Conservation (phyloP, 2,113 vertebrate species). For the Nothobranchius kuhntae region DNA sequence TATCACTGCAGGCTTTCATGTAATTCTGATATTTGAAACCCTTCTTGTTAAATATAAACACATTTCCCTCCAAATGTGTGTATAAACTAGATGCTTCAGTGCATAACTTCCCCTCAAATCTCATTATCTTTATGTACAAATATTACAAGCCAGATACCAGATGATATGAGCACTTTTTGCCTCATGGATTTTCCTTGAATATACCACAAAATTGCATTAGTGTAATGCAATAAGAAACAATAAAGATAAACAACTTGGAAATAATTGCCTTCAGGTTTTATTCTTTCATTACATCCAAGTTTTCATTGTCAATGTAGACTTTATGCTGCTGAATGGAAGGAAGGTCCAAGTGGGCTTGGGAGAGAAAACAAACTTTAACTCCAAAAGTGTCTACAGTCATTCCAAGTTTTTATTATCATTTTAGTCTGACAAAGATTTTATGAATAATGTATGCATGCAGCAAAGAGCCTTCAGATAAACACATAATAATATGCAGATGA, state of each 20-base stretch:
- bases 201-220: constrained; percentile 4
- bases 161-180: not conserved
- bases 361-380: constrained; percentile 12
- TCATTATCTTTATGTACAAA: not conserved
- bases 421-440: constrained; percentile 41
- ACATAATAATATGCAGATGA: constrained; percentile 52
- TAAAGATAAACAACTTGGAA: constrained; percentile 5
- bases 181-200: not conserved
- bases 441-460: constrained; percentile 62
- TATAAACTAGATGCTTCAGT: not conserved
- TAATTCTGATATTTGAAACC: not conserved
- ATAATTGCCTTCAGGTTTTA: not conserved
- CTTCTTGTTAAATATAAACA: not conserved
- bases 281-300: not conserved
- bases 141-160: not conserved
- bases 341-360: not conserved
- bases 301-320: not conserved
- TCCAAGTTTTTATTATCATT: constrained; percentile 48
- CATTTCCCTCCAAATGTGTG: not conserved
- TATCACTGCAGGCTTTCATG: not conserved
- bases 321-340: not conserved
- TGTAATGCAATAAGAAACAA: constrained; percentile 7
- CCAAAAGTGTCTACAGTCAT: constrained; percentile 21
- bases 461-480: constrained; percentile 41
- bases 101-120: not conserved